Evolutionary conservation across 2,888 invertebrate genomes (phyloP).

Genomic region (Agelastica alni): DNA sequence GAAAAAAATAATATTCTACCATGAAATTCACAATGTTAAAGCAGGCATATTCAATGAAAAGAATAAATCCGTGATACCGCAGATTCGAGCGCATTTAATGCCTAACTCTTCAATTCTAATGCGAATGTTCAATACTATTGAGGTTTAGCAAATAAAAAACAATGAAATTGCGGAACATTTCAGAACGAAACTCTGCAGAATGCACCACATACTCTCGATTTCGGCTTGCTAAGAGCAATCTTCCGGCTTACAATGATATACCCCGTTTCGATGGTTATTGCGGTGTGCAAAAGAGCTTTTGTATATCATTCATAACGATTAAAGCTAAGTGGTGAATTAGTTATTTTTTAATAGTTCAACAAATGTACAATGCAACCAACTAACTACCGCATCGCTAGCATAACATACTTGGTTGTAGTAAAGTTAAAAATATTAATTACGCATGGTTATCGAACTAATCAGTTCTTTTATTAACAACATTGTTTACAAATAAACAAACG

Average conservation of each 20-base stretch:
- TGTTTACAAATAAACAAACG: too few species aligned
- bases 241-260: not conserved
- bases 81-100: slow-evolving; percentile 8
- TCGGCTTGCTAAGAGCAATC: not conserved
- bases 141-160: slow-evolving; percentile 21
- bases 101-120: slow-evolving; percentile 8
- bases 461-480: too few species aligned
- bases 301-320: too few species aligned
- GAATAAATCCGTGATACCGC: not conserved
- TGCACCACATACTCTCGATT: slow-evolving; percentile 6
- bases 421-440: too few species aligned
- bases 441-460: too few species aligned
- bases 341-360: too few species aligned
- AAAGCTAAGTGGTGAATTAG: too few species aligned
- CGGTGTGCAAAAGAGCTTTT: too few species aligned
- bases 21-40: not conserved
- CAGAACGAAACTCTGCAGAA: slow-evolving; percentile 4
- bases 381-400: too few species aligned
- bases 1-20: not conserved
- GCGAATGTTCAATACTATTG: slow-evolving; percentile 22
- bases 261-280: slow-evolving; percentile 1
- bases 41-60: slow-evolving; percentile 1
- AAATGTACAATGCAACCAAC: too few species aligned
- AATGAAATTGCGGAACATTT: slow-evolving; percentile 23
- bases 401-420: too few species aligned